Evolutionary conservation across 1,140 invertebrate species (phyloP).

Genomic region (Hyles vespertilio): DNA sequence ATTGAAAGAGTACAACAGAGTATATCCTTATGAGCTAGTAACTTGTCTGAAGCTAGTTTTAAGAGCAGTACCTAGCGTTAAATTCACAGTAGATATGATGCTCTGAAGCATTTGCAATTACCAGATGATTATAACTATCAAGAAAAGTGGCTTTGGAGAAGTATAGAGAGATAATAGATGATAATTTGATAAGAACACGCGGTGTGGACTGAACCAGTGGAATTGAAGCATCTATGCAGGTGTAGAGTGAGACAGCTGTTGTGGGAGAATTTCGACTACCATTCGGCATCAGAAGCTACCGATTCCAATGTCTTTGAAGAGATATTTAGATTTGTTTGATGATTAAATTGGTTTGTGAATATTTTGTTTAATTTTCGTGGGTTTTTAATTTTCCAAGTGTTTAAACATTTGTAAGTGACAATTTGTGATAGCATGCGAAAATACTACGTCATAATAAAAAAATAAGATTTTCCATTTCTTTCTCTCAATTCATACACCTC

Average conservation of each 20-base stretch:
- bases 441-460: no score
- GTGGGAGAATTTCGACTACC: conserved; percentile 82
- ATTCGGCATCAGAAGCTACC: conserved; percentile 81
- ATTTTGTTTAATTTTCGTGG: conserved; percentile 7
- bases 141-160: conserved; percentile 78
- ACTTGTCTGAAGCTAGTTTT: conserved; percentile 81
- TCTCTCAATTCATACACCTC: no score
- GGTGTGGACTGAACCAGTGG: conserved; percentile 79
- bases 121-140: conserved; percentile 68
- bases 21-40: conserved; percentile 81
- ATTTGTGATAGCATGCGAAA: no score
- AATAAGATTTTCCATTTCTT: no score
- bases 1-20: conserved; percentile 78
- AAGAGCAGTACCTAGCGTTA: conserved; percentile 76
- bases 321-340: conserved; percentile 83
- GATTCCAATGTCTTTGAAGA: conserved; percentile 79
- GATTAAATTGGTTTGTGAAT: conserved; percentile 72
- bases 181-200: conserved; percentile 78
- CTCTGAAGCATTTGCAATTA: conserved; percentile 47
- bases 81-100: conserved; percentile 53
- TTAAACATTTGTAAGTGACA: no score
- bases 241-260: conserved; percentile 81
- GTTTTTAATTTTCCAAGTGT: no score
- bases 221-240: conserved; percentile 80
- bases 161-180: conserved; percentile 78